Conservation (phyloP, 2,113 vertebrate species). For the Oncorhynchus kisutch region DNA sequence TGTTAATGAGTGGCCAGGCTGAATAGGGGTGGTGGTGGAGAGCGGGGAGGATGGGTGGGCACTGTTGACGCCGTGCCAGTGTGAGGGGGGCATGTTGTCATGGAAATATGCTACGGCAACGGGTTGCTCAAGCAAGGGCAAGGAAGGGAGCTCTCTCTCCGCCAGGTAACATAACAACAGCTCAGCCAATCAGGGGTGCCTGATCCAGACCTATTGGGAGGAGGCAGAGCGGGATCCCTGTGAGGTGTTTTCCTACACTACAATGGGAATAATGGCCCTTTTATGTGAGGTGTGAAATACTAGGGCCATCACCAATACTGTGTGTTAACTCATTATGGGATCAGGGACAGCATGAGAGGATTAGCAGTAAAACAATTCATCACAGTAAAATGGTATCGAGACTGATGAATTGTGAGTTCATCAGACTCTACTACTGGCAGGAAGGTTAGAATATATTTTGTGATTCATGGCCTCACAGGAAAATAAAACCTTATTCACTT, state of each 20-base stretch:
- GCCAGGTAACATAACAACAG: slow-evolving; percentile 62
- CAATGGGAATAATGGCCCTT: slow-evolving; percentile 8
- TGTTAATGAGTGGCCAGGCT: slow-evolving; percentile 33
- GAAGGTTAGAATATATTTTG: background rate
- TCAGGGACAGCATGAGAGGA: background rate
- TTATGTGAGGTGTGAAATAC: background rate
- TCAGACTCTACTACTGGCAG: background rate
- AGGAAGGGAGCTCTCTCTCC: slow-evolving; percentile 21
- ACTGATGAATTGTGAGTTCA: background rate
- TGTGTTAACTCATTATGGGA: too few relatives aligned
- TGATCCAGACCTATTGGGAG: slow-evolving; percentile 30
- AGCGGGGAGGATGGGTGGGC: slow-evolving; percentile 17
- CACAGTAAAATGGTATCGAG: background rate
- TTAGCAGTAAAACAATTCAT: background rate
- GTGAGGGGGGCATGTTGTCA: slow-evolving; percentile 44
- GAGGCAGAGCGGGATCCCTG: slow-evolving; percentile 23
- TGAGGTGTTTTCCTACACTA: slow-evolving; percentile 5
- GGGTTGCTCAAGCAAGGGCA: slow-evolving; percentile 1
- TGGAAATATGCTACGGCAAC: slow-evolving; percentile 48
- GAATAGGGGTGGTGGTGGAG: background rate
- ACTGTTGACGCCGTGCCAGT: slow-evolving; percentile 23
- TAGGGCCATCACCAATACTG: background rate
- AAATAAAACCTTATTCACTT: background rate
- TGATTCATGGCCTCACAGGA: background rate
- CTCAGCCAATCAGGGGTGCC: slow-evolving; percentile 55